Evolutionary conservation across 2,797 vertebrate genomes (phyloP).

Genomic region (Micrastur ruficollis): DNA sequence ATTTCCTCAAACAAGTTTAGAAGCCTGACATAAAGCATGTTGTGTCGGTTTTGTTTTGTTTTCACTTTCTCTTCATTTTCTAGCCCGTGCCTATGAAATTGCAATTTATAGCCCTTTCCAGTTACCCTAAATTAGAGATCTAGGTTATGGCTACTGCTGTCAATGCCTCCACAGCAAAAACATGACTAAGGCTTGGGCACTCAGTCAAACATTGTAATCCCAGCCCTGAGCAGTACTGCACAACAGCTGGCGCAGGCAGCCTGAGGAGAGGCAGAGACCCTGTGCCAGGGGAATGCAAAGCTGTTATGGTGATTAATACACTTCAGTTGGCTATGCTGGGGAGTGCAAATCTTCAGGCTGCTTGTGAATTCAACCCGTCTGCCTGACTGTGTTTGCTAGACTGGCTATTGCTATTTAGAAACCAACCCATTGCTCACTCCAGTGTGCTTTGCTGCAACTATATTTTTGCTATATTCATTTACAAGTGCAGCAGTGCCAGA

Average conservation of each 20-base stretch:
- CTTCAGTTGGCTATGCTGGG: background rate
- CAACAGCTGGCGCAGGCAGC: background rate
- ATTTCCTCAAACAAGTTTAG: background rate
- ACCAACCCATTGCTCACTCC: background rate
- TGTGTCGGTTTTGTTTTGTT: background rate
- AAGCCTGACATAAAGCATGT: background rate
- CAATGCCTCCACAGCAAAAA: background rate
- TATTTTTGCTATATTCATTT: background rate
- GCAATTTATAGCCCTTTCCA: background rate
- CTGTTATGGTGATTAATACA: slow-evolving; percentile 8
- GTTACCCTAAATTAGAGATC: background rate
- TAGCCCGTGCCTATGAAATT: background rate
- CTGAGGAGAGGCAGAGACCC: background rate
- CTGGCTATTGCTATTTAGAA: background rate
- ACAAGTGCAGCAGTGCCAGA: background rate
- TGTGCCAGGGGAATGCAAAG: slow-evolving; percentile 13
- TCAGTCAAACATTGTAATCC: background rate
- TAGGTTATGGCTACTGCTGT: background rate
- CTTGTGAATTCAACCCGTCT: background rate
- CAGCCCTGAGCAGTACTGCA: background rate
- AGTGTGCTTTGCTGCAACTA: background rate
- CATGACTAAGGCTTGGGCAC: background rate
- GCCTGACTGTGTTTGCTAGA: background rate
- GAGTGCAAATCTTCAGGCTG: background rate
- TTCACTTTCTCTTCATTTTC: background rate